A percentile compares a stretch with the other conserved stretches of the same genome.
Evolutionary conservation across 1,140 invertebrate species (phyloP).

Genomic region (Meloidogyne hapla): DNA sequence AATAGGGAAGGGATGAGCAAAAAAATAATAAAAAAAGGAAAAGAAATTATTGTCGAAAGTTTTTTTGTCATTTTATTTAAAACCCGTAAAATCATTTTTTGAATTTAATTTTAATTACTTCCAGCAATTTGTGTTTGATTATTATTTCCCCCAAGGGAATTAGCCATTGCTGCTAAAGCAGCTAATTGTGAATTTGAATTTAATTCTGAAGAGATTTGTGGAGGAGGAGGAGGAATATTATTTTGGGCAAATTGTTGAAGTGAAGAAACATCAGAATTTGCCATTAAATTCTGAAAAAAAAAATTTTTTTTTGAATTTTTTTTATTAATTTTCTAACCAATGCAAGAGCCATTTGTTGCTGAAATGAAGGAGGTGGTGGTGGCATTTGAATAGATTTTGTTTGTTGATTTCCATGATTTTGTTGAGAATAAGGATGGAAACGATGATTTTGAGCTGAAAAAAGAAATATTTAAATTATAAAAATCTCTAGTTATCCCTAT

Average conservation of each 20-base stretch:
- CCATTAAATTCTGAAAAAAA: conserved; percentile 10
- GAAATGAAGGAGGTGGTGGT: not conserved
- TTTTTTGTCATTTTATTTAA: not conserved
- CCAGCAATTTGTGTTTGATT: conserved; percentile 1
- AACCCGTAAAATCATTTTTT: not conserved
- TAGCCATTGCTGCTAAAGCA: conserved; percentile 26
- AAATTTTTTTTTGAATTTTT: not conserved
- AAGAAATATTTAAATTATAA: too few species aligned
- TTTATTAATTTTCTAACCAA: not conserved
- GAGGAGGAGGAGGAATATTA: not conserved
- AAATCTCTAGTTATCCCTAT: too few species aligned
- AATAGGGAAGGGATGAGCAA: too few species aligned
- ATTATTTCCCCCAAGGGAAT: conserved; percentile 14
- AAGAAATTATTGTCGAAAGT: too few species aligned
- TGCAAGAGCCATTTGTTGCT: conserved; percentile 26
- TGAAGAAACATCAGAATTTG: conserved; percentile 12
- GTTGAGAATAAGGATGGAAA: conserved; percentile 25
- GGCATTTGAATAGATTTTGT: not conserved
- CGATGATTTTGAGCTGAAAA: conserved; percentile 4
- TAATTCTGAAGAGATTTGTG: not conserved
- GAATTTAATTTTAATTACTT: not conserved
- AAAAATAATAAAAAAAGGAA: too few species aligned
- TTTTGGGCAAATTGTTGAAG: not conserved
- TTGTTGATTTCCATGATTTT: conserved; percentile 9
- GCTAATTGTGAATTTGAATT: conserved; percentile 18